Evolutionary conservation across 2,888 invertebrate species (phyloP).

Genomic region (Andrena bucephala): DNA sequence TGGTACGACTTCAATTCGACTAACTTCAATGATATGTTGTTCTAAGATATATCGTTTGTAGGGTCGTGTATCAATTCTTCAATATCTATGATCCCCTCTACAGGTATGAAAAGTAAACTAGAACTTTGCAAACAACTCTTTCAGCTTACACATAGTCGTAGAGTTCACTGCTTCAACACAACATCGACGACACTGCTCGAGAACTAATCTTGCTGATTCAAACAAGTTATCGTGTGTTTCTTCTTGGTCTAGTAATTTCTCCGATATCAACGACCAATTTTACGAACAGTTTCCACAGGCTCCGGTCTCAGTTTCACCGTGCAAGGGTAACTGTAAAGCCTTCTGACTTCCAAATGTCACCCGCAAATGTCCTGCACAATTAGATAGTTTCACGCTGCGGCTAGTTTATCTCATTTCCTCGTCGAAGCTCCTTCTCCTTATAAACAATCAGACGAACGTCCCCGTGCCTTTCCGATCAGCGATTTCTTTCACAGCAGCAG

Average conservation of each 20-base stretch:
- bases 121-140: neutral
- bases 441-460: neutral
- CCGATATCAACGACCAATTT: neutral
- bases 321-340: neutral
- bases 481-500: neutral
- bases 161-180: conserved; percentile 49
- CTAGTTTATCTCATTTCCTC: neutral
- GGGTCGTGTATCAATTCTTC: neutral
- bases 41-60: too few species aligned
- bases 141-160: conserved; percentile 28
- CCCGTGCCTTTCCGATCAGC: neutral
- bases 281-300: neutral
- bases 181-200: conserved; percentile 46
- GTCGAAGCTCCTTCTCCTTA: neutral
- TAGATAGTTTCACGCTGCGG: neutral
- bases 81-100: neutral
- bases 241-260: neutral
- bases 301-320: neutral
- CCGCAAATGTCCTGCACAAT: neutral
- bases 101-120: neutral
- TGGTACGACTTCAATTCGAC: too few species aligned
- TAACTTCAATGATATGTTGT: too few species aligned
- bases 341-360: neutral
- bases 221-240: neutral
- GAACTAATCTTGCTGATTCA: neutral